Evolutionary conservation across 2,888 invertebrate species (phyloP), one percentile per base, ranked within the genome.

Genomic region (Bellardia bayeri): DNA sequence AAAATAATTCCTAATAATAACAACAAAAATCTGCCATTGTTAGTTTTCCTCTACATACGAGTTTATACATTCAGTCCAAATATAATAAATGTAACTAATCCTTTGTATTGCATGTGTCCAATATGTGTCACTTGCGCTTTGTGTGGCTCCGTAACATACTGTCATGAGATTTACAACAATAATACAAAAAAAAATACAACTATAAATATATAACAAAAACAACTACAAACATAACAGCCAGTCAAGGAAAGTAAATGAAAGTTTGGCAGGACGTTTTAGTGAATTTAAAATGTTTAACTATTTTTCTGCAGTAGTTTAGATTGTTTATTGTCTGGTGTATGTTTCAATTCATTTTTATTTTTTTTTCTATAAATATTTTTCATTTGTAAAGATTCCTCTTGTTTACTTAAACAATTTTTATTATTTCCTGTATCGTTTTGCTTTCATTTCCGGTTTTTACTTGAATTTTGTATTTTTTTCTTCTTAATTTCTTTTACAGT

Each of bases 401-500:
- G 42, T 58, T 14, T 66, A 56, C 14, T 56, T 49, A 13, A 45
- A 56, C n/a, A 64, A 72, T 75, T 51, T 61, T 45, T 14, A 58
- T 58, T 49, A 58, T 58, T 16, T 76, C 71, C 58, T 23, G 71
- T 45, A 61, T 84, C 71, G 14, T 49, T 88, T 86, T 82, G n/a
- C 14, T 13, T 54, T 37, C 45, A 76, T 82, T 51, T 76, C 76
- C 82, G 72, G 40, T 51, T 51, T 72, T 84, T 16, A 56, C 9
- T 76, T 68, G n/a, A 80, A 45, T 45, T 81, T 80, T 40, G 33
- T 23, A 16, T 88, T 61, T 64, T 61, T 64, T 74, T 64, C 14
- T 1, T 45, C 61, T 69, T 42, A 7, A 23, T 66, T 56, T 56
- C 78, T 79, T 89, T 90, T 91, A 54, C 90, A 96, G 96, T 91